These are phyloP conservation scores for Congeria kusceri DNA, from an alignment of 2,888 invertebrate genomes.

Conservation along the genomic window DNA sequence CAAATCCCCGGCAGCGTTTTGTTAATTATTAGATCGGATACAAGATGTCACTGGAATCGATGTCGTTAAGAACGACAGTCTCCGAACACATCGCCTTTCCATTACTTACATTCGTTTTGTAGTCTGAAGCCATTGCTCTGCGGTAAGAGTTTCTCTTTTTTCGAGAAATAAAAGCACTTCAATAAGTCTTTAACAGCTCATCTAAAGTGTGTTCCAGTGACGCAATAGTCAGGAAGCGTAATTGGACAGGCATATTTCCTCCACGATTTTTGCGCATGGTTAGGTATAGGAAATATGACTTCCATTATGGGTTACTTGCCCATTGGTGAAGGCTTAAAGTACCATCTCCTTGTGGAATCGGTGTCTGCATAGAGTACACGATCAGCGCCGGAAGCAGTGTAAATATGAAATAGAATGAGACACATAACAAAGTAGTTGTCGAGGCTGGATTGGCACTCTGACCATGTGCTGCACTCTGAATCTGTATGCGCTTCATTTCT, in stretches of 20 bases:
- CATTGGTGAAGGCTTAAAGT: conserved; percentile 65
- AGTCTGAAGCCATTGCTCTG: too few relatives aligned
- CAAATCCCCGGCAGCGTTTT: too few relatives aligned
- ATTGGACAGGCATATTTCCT: conserved; percentile 82
- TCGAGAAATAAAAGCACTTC: too few relatives aligned
- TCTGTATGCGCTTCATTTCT: conserved; percentile 79
- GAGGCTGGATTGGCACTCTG: conserved; percentile 75
- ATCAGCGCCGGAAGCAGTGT: conserved; percentile 84
- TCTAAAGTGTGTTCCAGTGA: conserved; percentile 83
- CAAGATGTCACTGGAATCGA: too few relatives aligned
- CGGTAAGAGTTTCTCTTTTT: too few relatives aligned
- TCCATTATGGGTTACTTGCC: conserved; percentile 76
- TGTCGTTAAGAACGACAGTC: too few relatives aligned
- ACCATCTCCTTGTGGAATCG: conserved; percentile 69
- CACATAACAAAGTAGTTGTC: conserved; percentile 82
- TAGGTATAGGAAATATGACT: conserved; percentile 76
- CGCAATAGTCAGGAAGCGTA: conserved; percentile 83
- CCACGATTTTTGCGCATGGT: conserved; percentile 78
- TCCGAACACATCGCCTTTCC: too few relatives aligned
- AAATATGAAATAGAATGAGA: conserved; percentile 84
- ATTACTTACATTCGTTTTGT: too few relatives aligned
- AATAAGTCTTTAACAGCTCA: conserved; percentile 23
- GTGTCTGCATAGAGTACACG: conserved; percentile 79
- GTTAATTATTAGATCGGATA: too few relatives aligned
- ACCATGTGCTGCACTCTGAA: conserved; percentile 66